Conservation (phyloP, 2,888 invertebrate genomes). For the Hyppa rectilinea region DNA sequence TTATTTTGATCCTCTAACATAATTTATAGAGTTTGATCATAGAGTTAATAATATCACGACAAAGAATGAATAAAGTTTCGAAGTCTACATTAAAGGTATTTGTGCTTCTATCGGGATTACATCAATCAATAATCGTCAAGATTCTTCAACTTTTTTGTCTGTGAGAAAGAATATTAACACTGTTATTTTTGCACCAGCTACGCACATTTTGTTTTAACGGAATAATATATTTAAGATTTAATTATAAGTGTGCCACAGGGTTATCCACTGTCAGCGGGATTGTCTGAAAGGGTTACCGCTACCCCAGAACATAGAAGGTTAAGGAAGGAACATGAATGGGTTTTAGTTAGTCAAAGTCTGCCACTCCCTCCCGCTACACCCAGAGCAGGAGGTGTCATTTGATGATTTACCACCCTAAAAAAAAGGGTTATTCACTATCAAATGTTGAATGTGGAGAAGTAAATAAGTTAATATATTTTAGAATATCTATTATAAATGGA, state of each 20-base stretch:
- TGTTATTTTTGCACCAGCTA: slow-evolving; percentile 20
- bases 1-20: slow-evolving; percentile 7
- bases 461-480: slow-evolving; percentile 9
- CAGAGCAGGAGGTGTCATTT: too few relatives aligned
- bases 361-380: too few relatives aligned
- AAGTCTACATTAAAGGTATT: slow-evolving; percentile 37
- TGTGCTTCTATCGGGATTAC: slow-evolving; percentile 49
- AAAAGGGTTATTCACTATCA: slow-evolving; percentile 26
- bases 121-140: slow-evolving; percentile 50
- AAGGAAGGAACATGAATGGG: too few relatives aligned
- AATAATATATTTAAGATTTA: slow-evolving; percentile 8
- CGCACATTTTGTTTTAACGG: slow-evolving; percentile 16
- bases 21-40: slow-evolving; percentile 31
- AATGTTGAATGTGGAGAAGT: slow-evolving; percentile 25
- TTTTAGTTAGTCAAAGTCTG: too few relatives aligned
- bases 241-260: slow-evolving; percentile 20
- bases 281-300: too few relatives aligned
- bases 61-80: slow-evolving; percentile 52
- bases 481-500: slow-evolving; percentile 23
- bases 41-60: slow-evolving; percentile 36
- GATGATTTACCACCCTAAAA: too few relatives aligned
- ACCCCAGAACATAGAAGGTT: too few relatives aligned
- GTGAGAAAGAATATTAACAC: slow-evolving; percentile 31
- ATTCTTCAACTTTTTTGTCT: slow-evolving; percentile 41
- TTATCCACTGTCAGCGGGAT: too few relatives aligned